Evolutionary conservation across 2,113 vertebrate species (phyloP).

Genomic region (Misgurnus anguillicaudatus): DNA sequence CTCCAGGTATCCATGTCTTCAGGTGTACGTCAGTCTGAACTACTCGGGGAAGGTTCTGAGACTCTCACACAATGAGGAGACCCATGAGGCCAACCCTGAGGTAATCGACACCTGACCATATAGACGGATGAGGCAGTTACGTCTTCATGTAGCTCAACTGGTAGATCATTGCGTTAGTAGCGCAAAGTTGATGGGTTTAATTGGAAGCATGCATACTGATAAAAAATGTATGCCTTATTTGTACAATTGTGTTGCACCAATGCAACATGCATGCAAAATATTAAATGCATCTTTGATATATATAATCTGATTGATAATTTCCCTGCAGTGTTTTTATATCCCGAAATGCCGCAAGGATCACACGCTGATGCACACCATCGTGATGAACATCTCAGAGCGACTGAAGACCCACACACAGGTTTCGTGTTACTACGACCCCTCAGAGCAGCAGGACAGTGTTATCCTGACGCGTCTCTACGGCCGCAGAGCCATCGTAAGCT

Average conservation of each 20-base stretch:
- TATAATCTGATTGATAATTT: background rate
- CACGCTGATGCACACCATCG: slow-evolving; percentile 75
- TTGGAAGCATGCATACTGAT: too few relatives aligned
- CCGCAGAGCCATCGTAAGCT: slow-evolving; percentile 83
- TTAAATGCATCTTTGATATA: too few relatives aligned
- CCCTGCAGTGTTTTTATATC: slow-evolving; percentile 87
- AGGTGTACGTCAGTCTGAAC: slow-evolving; percentile 89
- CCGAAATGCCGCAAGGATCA: slow-evolving; percentile 89
- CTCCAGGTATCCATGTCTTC: slow-evolving; percentile 91
- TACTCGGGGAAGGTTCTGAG: slow-evolving; percentile 83
- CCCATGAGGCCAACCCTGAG: slow-evolving; percentile 86
- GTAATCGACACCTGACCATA: slow-evolving; percentile 71
- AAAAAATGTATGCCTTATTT: too few relatives aligned
- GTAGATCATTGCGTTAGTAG: too few relatives aligned
- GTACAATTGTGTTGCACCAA: too few relatives aligned
- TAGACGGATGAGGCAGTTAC: too few relatives aligned
- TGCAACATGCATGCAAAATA: background rate
- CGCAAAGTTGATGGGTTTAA: too few relatives aligned
- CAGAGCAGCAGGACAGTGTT: slow-evolving; percentile 80
- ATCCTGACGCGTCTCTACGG: slow-evolving; percentile 89
- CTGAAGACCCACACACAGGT: slow-evolving; percentile 85
- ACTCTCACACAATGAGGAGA: slow-evolving; percentile 89
- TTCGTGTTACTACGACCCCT: slow-evolving; percentile 84
- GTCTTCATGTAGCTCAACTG: too few relatives aligned
- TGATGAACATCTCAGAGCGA: slow-evolving; percentile 85